A percentile compares a stretch with the other conserved stretches of the same genome.
Evolutionary conservation across 2,113 vertebrate genomes (phyloP).

Genomic region (Penelope pileata): DNA sequence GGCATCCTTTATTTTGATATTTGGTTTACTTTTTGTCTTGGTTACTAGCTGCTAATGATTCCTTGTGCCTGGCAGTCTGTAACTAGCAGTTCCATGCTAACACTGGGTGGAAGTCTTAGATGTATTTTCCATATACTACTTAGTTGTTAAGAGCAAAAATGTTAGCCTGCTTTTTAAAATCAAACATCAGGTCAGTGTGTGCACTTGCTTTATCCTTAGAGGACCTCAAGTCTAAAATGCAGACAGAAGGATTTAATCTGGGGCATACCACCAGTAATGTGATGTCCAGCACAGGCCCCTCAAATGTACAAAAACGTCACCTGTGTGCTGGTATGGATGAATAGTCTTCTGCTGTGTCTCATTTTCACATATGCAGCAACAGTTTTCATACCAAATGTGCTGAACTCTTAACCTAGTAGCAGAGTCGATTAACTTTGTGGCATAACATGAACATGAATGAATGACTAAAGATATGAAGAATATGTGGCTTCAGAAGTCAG

Average conservation of each 20-base stretch:
- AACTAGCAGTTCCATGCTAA: background rate
- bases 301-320: background rate
- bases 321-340: background rate
- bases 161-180: background rate
- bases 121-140: background rate
- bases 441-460: slow-evolving; percentile 57
- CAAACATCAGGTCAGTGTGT: background rate
- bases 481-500: background rate
- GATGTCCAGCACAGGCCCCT: background rate
- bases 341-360: background rate
- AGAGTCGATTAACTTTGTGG: slow-evolving; percentile 58
- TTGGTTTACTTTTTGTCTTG: background rate
- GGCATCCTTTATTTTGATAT: background rate
- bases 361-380: background rate
- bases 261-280: background rate
- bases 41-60: background rate
- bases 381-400: background rate
- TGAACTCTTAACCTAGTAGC: slow-evolving; percentile 64
- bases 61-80: background rate
- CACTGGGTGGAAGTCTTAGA: background rate
- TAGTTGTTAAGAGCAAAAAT: background rate
- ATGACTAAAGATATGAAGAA: slow-evolving; percentile 33
- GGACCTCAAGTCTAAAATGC: background rate
- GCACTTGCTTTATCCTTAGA: background rate
- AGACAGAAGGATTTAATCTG: background rate